phyloP scores from a whole-genome alignment of 2,113 vertebrate genomes.

The Vombatus ursinus region DNA sequence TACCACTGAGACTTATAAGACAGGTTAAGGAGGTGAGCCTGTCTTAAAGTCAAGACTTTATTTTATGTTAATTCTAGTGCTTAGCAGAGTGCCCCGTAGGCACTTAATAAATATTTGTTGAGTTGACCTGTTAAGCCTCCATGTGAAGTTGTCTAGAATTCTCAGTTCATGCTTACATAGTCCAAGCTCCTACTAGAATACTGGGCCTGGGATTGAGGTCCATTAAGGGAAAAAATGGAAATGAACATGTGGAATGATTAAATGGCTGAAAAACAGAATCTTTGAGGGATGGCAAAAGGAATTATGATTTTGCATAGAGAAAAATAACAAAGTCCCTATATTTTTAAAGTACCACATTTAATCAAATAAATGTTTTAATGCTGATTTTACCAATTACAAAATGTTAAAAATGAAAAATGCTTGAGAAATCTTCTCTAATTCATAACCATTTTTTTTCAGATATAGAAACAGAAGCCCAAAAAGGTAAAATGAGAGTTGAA shows the following conservation, averaged over 20 bases:
- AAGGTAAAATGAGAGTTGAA: background rate
- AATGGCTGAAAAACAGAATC: background rate
- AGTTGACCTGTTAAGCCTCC: background rate
- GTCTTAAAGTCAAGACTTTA: background rate
- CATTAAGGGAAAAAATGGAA: background rate
- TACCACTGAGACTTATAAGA: constrained; percentile 22
- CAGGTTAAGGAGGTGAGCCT: background rate
- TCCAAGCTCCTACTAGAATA: background rate
- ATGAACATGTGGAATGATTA: background rate
- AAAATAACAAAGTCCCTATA: background rate
- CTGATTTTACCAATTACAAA: background rate
- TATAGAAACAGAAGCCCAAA: background rate
- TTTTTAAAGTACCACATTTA: background rate
- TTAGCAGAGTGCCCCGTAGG: background rate
- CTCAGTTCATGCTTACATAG: background rate
- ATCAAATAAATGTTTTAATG: background rate
- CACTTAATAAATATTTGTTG: background rate
- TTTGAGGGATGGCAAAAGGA: background rate
- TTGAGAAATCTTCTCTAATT: background rate
- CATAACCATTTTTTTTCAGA: background rate
- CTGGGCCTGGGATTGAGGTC: background rate
- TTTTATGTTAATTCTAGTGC: background rate
- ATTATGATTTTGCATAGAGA: background rate
- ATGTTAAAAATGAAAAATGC: background rate
- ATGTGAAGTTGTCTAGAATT: background rate